phyloP scores from a whole-genome alignment of 2,888 invertebrate species.

The Cataglyphis albicans region DNA sequence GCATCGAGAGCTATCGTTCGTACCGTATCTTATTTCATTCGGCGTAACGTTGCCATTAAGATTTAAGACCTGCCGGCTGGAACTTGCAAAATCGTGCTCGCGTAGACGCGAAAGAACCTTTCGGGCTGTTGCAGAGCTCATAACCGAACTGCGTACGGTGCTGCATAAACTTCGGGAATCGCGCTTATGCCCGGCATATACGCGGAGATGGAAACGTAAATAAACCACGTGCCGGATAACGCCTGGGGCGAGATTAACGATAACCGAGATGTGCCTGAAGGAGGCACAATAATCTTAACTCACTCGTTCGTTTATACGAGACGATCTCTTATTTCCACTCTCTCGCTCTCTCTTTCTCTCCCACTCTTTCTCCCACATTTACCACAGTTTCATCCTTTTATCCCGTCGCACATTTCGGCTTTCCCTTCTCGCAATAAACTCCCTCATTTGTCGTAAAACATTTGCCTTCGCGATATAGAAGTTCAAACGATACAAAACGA shows the following conservation, averaged over 20 bases:
- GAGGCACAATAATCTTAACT: conserved; percentile 61
- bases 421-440: conserved; percentile 47
- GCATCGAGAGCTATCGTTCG: conserved; percentile 5
- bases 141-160: conserved; percentile 47
- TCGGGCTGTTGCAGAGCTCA: conserved; percentile 52
- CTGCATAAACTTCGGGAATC: conserved; percentile 61
- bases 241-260: conserved; percentile 63
- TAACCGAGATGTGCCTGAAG: conserved; percentile 57
- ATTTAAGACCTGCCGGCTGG: conserved; percentile 40
- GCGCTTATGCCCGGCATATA: conserved; percentile 47
- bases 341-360: background rate
- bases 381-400: conserved; percentile 9
- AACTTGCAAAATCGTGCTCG: conserved; percentile 22
- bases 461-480: conserved; percentile 53
- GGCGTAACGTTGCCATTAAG: conserved; percentile 5
- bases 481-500: conserved; percentile 11
- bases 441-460: conserved; percentile 70
- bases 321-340: conserved; percentile 28
- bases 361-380: conserved; percentile 29
- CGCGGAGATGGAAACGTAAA: conserved; percentile 59
- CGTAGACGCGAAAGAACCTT: conserved; percentile 29
- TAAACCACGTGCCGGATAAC: conserved; percentile 57
- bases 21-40: conserved; percentile 18
- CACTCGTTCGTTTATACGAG: conserved; percentile 41
- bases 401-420: background rate